Evolutionary conservation across 2,113 vertebrate genomes (phyloP), one percentile per base, ranked within the genome.

Genomic region (Pheucticus melanocephalus): DNA sequence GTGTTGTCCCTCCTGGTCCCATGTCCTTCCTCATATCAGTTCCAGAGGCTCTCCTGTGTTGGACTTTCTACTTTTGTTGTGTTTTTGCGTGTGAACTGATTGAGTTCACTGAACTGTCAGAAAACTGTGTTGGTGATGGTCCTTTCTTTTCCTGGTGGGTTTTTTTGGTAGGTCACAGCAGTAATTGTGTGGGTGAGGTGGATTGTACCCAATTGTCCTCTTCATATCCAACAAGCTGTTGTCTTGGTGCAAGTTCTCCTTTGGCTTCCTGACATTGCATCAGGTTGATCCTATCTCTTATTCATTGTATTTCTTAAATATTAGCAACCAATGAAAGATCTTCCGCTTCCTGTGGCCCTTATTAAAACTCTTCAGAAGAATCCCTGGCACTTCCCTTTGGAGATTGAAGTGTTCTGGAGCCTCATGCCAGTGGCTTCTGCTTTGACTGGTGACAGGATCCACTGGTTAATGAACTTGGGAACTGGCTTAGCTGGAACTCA

Each of bases 361-460:
- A 91, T 42, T 95, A 84, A 92, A 94, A 35, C 81, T 72, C 69
- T 48, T 77, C 53, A 37, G 84, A 96, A 71, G 96, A 96, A 97
- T 97, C 92, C 78, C 65, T 96, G 95, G 96, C 94, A 97, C 96
- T 97, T 97, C 95, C 96, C 91, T 35, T 94, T 81, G 77, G 69
- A 94, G 73, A 79, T 5, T 63, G n/a, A 81, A 86, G 65, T 69
- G 59, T 75, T 87, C 50, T 91, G 86, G 73, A 91, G n/a, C 65
- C 51, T 96, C 91, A 56, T 97, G 94, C 95, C 94, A 95, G 89
- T 96, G 95, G 94, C 84, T 95, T 90, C 75, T 79, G 64, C 82
- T 90, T 86, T 88, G 82, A 35, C 82, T 95, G 84, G 73, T 95
- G 82, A 50, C 86, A 80, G 66, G 65, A 94, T 90, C 78, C 79